Evolutionary conservation across 2,113 vertebrate species (phyloP).

Genomic region (Scophthalmus maximus): DNA sequence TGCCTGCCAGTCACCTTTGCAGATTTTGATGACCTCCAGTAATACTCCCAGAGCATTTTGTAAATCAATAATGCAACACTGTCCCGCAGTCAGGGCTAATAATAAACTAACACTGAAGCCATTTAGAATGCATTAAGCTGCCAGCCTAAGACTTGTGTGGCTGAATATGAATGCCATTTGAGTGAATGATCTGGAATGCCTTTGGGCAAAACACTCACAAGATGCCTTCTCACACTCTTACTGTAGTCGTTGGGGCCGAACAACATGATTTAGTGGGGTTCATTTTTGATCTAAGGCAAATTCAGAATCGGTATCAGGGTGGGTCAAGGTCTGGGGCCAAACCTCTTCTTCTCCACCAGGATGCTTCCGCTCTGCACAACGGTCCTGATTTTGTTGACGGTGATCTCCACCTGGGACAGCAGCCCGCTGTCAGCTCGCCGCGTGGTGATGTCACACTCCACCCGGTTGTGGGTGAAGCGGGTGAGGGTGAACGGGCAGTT

Average conservation of each 20-base stretch:
- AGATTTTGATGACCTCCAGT: background rate
- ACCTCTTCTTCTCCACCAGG: constrained; percentile 72
- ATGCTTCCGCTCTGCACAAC: constrained; percentile 65
- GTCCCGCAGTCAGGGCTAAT: constrained; percentile 6
- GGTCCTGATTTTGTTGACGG: constrained; percentile 75
- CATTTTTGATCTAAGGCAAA: background rate
- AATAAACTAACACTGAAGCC: constrained; percentile 4
- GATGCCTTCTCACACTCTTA: background rate
- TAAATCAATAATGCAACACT: background rate
- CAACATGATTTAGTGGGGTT: background rate
- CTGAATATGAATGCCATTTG: background rate
- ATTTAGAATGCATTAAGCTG: background rate
- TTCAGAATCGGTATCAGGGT: background rate
- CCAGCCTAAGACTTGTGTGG: background rate
- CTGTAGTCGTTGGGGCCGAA: background rate
- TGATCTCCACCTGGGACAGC: constrained; percentile 68
- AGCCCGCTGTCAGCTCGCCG: constrained; percentile 57
- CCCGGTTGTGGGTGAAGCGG: constrained; percentile 72
- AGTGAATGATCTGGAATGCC: background rate
- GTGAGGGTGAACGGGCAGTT: constrained; percentile 70
- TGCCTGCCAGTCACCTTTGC: constrained; percentile 20
- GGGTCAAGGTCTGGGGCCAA: background rate
- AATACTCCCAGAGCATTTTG: no score
- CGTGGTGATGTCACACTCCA: constrained; percentile 64
- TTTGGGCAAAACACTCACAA: background rate